Conservation (phyloP, 2,113 vertebrate species). For the Alexandromys fortis region DNA sequence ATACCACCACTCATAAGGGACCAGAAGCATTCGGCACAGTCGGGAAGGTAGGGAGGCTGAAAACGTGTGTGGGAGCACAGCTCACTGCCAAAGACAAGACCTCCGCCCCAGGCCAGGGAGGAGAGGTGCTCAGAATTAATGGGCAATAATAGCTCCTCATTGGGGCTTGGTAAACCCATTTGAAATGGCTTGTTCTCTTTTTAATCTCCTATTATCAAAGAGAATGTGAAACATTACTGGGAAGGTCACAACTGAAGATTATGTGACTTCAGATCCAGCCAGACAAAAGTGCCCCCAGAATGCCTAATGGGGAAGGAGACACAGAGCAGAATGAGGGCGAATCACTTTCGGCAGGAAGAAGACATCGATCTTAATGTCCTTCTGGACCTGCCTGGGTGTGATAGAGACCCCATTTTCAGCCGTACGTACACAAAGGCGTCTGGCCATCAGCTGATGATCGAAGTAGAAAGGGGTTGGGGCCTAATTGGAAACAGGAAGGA, state of each 20-base stretch:
- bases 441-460: background rate
- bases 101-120: background rate
- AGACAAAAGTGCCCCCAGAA: background rate
- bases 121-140: background rate
- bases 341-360: background rate
- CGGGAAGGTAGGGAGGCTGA: background rate
- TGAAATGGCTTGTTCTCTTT: background rate
- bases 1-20: background rate
- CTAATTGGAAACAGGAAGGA: background rate
- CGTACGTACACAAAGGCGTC: fast-evolving
- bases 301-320: background rate
- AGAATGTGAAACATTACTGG: background rate
- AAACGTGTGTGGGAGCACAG: background rate
- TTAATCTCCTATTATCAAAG: conserved; percentile 26
- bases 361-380: fast-evolving
- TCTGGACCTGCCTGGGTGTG: fast-evolving
- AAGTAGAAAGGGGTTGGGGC: background rate
- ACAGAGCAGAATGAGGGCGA: fast-evolving
- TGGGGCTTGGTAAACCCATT: background rate
- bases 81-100: background rate
- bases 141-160: background rate
- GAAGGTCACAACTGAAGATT: background rate
- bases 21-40: fast-evolving
- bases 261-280: background rate
- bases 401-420: background rate